A percentile compares a stretch with the other conserved stretches of the same genome.
Conservation (phyloP, 2,888 invertebrate genomes). For the Drosophila pegasa region DNA sequence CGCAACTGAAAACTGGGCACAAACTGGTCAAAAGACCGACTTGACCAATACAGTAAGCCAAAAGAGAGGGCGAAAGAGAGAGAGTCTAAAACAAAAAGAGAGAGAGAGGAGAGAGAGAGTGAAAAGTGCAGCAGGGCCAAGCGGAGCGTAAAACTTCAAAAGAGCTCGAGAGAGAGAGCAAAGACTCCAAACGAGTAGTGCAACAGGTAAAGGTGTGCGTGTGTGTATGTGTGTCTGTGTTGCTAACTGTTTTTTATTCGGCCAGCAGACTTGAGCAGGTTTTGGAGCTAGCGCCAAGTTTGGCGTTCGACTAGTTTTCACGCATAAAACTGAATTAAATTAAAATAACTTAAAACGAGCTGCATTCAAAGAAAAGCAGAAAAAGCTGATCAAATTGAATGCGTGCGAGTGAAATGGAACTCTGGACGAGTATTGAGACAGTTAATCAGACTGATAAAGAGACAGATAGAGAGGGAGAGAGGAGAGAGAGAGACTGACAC, state of each 20-base stretch:
- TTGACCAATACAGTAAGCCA: slow-evolving; percentile 67
- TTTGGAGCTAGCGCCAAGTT: slow-evolving; percentile 37
- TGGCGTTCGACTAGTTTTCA: slow-evolving; percentile 74
- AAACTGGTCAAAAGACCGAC: slow-evolving; percentile 64
- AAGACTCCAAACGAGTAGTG: slow-evolving; percentile 25
- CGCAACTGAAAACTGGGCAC: slow-evolving; percentile 70
- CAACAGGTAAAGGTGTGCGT: slow-evolving; percentile 18
- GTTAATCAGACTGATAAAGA: slow-evolving; percentile 18
- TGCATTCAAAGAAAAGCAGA: slow-evolving; percentile 46
- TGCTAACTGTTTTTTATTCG: slow-evolving; percentile 53
- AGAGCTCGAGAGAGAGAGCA: slow-evolving; percentile 33
- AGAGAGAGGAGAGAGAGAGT: slow-evolving; percentile 23
- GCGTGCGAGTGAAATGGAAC: slow-evolving; percentile 9
- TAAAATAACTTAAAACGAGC: slow-evolving; percentile 53
- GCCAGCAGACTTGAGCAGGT: slow-evolving; percentile 19
- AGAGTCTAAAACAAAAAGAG: not conserved
- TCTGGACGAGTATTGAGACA: slow-evolving; percentile 24
- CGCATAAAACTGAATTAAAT: slow-evolving; percentile 71
- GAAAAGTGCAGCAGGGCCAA: slow-evolving; percentile 52
- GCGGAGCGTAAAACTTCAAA: slow-evolving; percentile 58
- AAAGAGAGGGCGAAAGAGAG: slow-evolving; percentile 9
- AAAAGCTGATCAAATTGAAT: slow-evolving; percentile 34
- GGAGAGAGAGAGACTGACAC: not conserved
- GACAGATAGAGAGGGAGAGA: not conserved
- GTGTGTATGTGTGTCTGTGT: slow-evolving; percentile 10